These are phyloP conservation scores for Delphinus delphis DNA, from an alignment of 2,113 vertebrate species.

Conservation along the genomic window DNA sequence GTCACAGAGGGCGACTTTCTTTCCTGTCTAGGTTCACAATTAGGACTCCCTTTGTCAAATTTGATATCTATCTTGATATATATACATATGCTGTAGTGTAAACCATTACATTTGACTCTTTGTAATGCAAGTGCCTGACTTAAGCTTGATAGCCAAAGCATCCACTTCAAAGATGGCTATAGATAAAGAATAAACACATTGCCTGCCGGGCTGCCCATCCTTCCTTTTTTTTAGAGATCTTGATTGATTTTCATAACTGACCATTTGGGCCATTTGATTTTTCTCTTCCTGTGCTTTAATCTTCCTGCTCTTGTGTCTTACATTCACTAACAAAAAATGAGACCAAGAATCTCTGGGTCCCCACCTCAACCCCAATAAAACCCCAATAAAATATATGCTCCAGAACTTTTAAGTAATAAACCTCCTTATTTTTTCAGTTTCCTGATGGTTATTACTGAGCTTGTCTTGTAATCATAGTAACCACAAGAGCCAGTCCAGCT, in stretches of 20 bases:
- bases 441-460: background rate
- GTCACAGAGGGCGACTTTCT: background rate
- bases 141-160: background rate
- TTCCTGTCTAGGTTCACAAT: background rate
- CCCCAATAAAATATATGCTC: background rate
- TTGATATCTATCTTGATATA: background rate
- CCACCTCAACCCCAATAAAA: background rate
- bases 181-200: background rate
- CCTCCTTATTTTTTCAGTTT: background rate
- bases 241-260: background rate
- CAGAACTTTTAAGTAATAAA: background rate
- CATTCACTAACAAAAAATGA: background rate
- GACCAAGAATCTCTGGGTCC: background rate
- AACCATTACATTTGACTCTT: background rate
- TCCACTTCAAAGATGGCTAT: background rate
- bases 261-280: background rate
- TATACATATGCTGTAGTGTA: background rate
- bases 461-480: background rate
- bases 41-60: background rate
- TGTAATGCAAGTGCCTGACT: background rate
- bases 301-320: background rate
- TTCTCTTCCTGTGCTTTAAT: background rate
- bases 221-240: background rate
- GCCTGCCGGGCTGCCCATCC: rapidly evolving
- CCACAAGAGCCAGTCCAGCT: background rate